Evolutionary conservation across 2,797 vertebrate genomes (phyloP).

Genomic region (Rallus crepitans): DNA sequence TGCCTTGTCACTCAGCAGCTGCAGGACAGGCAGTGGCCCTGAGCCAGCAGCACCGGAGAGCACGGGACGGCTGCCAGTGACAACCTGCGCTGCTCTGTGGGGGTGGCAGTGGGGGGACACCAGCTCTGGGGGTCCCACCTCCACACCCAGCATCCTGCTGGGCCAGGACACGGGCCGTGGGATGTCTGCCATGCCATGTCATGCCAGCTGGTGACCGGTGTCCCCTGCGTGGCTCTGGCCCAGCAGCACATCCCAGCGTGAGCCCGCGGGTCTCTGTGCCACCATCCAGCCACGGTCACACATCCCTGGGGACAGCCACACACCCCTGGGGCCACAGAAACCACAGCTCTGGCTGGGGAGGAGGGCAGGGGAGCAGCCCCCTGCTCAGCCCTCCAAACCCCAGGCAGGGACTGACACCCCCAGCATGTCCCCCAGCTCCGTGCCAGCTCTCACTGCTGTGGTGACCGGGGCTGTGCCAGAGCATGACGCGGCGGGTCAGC

Average conservation of each 20-base stretch:
- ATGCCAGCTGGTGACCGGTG: not conserved
- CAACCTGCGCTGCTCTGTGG: accelerated
- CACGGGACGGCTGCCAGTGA: not conserved
- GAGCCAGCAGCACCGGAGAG: not conserved
- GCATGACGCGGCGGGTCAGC: accelerated
- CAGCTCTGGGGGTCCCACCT: not conserved
- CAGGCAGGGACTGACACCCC: not conserved
- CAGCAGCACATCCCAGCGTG: accelerated
- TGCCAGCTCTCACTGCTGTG: not conserved
- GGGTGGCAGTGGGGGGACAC: accelerated
- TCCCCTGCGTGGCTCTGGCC: not conserved
- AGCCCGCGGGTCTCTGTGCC: not conserved
- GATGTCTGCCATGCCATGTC: not conserved
- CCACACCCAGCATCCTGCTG: not conserved
- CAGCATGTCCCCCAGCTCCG: accelerated
- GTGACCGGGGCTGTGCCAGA: not conserved
- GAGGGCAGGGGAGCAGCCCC: accelerated
- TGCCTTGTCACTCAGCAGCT: conserved; percentile 52
- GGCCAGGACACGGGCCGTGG: accelerated
- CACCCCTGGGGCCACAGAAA: not conserved
- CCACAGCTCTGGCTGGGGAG: accelerated
- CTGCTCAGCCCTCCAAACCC: not conserved
- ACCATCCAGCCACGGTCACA: not conserved
- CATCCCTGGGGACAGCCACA: not conserved
- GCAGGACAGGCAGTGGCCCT: not conserved